A percentile compares a stretch with the other conserved stretches of the same genome.
phyloP scores from a whole-genome alignment of 2,797 vertebrate species.

The Gallinago stenura region DNA sequence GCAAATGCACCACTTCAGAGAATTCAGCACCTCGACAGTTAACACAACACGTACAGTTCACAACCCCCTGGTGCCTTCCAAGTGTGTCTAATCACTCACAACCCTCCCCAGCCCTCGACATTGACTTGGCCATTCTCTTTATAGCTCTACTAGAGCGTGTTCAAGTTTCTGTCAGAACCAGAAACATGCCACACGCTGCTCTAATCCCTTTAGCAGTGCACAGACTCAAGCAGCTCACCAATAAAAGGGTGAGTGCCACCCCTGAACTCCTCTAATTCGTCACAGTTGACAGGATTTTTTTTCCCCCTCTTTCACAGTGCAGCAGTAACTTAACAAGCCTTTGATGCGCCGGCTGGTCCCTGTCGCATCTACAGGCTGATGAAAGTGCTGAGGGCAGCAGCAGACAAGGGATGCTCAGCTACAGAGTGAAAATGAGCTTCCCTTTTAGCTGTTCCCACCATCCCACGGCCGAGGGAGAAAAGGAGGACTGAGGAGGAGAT shows the following conservation, averaged over 20 bases:
- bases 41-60: neutral
- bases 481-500: neutral
- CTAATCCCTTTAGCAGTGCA: conserved; percentile 67
- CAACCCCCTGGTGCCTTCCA: neutral
- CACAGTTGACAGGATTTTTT: conserved; percentile 71
- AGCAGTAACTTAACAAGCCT: conserved; percentile 67
- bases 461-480: neutral
- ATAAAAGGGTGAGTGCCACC: conserved; percentile 64
- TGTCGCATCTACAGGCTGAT: neutral
- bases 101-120: conserved; percentile 13
- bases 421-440: neutral
- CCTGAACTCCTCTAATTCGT: conserved; percentile 66
- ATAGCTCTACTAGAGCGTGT: conserved; percentile 61
- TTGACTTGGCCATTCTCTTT: conserved; percentile 39
- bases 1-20: neutral
- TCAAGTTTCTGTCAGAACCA: conserved; percentile 71
- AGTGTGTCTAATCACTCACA: conserved; percentile 53
- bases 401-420: neutral
- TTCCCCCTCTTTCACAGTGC: conserved; percentile 50
- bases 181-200: conserved; percentile 67
- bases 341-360: conserved; percentile 43
- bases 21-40: conserved; percentile 22
- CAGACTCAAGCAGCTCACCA: conserved; percentile 47
- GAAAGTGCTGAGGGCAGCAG: conserved; percentile 21
- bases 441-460: neutral